Evolutionary conservation across 2,888 invertebrate species (phyloP), one percentile per base, ranked within the genome.

Genomic region (Fissipunctia ypsillon): DNA sequence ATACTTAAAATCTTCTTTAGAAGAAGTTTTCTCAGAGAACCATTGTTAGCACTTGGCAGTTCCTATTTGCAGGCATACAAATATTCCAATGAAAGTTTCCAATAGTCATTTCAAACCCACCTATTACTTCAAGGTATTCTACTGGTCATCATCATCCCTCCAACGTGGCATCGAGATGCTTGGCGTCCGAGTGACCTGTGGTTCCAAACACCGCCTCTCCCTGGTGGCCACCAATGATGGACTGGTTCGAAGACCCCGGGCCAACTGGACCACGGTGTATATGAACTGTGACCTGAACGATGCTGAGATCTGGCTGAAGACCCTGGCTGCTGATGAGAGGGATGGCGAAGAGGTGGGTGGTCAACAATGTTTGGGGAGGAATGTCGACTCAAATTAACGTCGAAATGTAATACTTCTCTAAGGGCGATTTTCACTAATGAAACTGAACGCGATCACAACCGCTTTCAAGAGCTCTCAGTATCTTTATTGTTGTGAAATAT

Each of bases 81-180:
- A 35, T 59, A 38, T 59, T 59, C 5, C 2, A 7, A 3, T n/a
- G 3, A 35, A 35, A 25, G 14, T 35, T 14, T 22, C 22, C 4
- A 14, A 35, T 22, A 35, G 35, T 4, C 2, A 9, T 1, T 59
- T 59, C 3, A 38, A 9, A 35, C 19, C 19, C 12, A 41, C 14
- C 5, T 52, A 1, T 9, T 25, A 28, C 1, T 52, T 50, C 25
- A 45, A 97, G 95, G 97, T 99, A 14, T 98, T 98, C 91, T 99
- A 99, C 95, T 99, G 99, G 99, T 99, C 99, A 97, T 99, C 99
- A 0, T 99, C 99, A 87, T 98, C 99, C 0, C 98, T 98, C 97
- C 99, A 99, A 91, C 97, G 98, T 78, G 99, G 99, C 2, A 98
- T 99, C 78, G 98, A 99, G 92, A 96, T 99, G 78, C 97, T 98